Base-by-base conservation (phyloP, 1,140 invertebrate genomes). In the Lepidotrigona ventralis region DNA sequence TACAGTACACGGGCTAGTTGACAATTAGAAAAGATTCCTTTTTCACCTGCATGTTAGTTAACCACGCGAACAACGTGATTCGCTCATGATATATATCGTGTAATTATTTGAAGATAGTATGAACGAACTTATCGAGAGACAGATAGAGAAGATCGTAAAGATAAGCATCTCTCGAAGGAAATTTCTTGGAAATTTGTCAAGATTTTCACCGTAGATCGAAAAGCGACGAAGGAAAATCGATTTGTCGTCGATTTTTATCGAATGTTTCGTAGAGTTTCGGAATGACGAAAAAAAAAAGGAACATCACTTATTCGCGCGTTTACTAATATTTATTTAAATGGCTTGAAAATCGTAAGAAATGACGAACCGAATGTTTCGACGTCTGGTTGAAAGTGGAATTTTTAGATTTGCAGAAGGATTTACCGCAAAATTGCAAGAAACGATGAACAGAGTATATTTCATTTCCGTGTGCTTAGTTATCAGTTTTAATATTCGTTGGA, bases 141-240 rank as follows among this genome's bases (percentile, higher is more conserved):
- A 15, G 21, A 58, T 8, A 23, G 56, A 23, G 21, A n/a, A 23
- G 6, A 33, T 8, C 58, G 53, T 60, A n/a, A 26, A 82, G 73
- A 70, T 51, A 53, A 58, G 56, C 56, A 81, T 75, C 51, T 58
- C 6, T 56, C 21, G 19, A 15, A 23, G 19, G 8, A 21, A 11
- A 21, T 21, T 70, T 64, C 58, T 51, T 29, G 53, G 72, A 75
- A 75, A 56, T 81, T 81, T 76, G 63, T 81, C 33, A 56, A 68
- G 63, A 81, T 81, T 68, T 73, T n/a, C 60, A 54, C 29, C 33
- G 39, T 12, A 23, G 15, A 71, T 53, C 26, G 60, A 8, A 33
- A 14, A n/a, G 21, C 33, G 21, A 26, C 17, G 8, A 29, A 56
- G 11, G 12, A 11, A 56, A 73, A 12, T 54, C 4, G 17, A 33